Conservation (phyloP, 2,797 vertebrate genomes). For the Lindbergichthys nudifrons region DNA sequence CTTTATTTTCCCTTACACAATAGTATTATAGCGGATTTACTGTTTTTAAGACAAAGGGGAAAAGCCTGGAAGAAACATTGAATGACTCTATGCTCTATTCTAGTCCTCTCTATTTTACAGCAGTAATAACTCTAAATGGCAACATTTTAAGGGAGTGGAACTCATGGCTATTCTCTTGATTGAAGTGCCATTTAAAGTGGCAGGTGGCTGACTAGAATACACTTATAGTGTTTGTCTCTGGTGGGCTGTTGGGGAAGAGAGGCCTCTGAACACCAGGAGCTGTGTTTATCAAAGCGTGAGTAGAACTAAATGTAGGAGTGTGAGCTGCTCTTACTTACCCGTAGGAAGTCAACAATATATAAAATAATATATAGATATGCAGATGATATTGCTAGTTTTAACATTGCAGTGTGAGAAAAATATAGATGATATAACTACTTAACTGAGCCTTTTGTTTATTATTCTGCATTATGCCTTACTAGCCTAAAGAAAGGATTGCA, state of each 20-base stretch:
- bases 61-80: slow-evolving; percentile 21
- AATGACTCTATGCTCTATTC: slow-evolving; percentile 29
- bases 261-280: slow-evolving; percentile 32
- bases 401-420: neutral
- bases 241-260: slow-evolving; percentile 49
- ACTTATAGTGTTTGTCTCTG: slow-evolving; percentile 51
- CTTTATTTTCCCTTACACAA: slow-evolving; percentile 32
- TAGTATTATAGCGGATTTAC: slow-evolving; percentile 24
- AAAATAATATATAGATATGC: slow-evolving; percentile 13
- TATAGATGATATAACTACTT: neutral
- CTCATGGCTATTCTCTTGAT: slow-evolving; percentile 63
- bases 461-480: neutral
- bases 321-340: neutral
- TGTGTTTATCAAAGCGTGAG: slow-evolving; percentile 39
- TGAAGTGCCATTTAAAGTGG: slow-evolving; percentile 74
- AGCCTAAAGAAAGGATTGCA: neutral
- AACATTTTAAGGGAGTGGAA: slow-evolving; percentile 54
- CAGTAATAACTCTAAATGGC: slow-evolving; percentile 58
- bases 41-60: slow-evolving; percentile 18
- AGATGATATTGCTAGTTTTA: neutral
- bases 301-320: slow-evolving; percentile 11
- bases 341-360: slow-evolving; percentile 4
- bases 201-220: slow-evolving; percentile 63
- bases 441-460: slow-evolving; percentile 14
- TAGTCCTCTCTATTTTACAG: slow-evolving; percentile 33